Base-by-base conservation (phyloP, 2,888 invertebrate genomes). In the Sisyra terminalis region DNA sequence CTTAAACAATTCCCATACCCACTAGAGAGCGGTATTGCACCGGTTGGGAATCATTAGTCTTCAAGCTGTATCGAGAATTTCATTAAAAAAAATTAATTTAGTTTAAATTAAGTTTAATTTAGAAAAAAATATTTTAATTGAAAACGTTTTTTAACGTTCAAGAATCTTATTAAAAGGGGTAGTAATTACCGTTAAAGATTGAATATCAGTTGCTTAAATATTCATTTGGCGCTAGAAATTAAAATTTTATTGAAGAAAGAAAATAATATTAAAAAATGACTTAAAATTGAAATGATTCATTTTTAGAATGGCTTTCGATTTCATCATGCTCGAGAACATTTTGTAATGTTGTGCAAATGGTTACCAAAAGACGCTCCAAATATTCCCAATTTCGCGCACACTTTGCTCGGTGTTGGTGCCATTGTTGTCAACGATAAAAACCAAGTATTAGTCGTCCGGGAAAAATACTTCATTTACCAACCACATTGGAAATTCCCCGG, bases 401-500 rank as follows among this genome's bases (percentile, higher is more conserved):
- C 87, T 6, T 67, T 75, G 62, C 54, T 82, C 11, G 90, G 93
- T 37, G 85, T 87, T 5, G 93, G 89, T 29, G 89, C 83, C 5
- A 71, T 92, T 50, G 87, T 93, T 6, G 69, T 87, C 0, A 86
- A 89, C 60, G 73, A 79, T 5, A 67, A 74, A 7, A 69, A 78
- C 43, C 73, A 89, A 63, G 63, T 94, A 42, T 66, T 94, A 41
- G 83, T 85, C 14, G 83, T 94, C 0, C 71, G 75, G 50, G 92
- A 94, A 56, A 75, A 75, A 53, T 73, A 73, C 53, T 62, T 66
- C 45, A 57, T 66, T 13, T 54, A 57, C 37, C 10, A 13, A 29
- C 64, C 71, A 3, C 72, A 75, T 54, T 93, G 89, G 89, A 93
- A 93, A 64, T 65, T 93, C 6, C 93, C 94, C 11, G 93, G 94